Base-by-base conservation (phyloP, 1,140 invertebrate species). In the Drosophila athabasca region DNA sequence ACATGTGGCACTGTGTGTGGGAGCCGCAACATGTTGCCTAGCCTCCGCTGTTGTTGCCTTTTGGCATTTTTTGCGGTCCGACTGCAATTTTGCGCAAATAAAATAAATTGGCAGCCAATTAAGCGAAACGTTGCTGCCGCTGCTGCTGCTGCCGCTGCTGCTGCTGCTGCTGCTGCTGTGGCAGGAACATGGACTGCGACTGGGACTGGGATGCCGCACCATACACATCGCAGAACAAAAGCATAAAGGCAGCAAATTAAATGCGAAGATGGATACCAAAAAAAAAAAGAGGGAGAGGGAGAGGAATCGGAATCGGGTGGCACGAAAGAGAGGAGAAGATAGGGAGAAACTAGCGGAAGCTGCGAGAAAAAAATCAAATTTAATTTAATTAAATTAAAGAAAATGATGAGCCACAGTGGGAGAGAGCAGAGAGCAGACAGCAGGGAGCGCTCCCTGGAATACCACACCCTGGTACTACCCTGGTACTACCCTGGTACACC, bases 71-170 rank as follows among this genome's bases (percentile, higher is more conserved):
- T 57, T 65, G 48, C 66, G 64, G 76, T 62, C 75, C 74, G 62
- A 53, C 73, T 83, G 83, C 83, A 87, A 87, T 87, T 87, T 87
- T 77, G 83, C 83, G 83, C 83, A 88, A 87, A 87, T 87, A 87
- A 88, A 87, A 87, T 87, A 87, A 87, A 87, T 87, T 87, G 83
- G 83, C 83, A 88, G 83, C 83, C 83, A 87, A 87, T 87, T 87
- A 87, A 87, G 83, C 68, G 78, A 79, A 39, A 69, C 61, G 71
- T 74, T 74, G 67, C 71, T 54, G 54, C 43, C 39, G 19, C 22
- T 15, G 49, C 29, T 26, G 52, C 39, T 26, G 26, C 26, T 31
- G 29, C 29, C 8, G 29, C 8, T 11, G 53, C 39, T 26, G 35
- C 35, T 39, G 35, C 35, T 13, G 35, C 29, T 31, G 26, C 6